Evolutionary conservation across 2,797 vertebrate genomes (phyloP).

Genomic region (Oophaga sylvatica): DNA sequence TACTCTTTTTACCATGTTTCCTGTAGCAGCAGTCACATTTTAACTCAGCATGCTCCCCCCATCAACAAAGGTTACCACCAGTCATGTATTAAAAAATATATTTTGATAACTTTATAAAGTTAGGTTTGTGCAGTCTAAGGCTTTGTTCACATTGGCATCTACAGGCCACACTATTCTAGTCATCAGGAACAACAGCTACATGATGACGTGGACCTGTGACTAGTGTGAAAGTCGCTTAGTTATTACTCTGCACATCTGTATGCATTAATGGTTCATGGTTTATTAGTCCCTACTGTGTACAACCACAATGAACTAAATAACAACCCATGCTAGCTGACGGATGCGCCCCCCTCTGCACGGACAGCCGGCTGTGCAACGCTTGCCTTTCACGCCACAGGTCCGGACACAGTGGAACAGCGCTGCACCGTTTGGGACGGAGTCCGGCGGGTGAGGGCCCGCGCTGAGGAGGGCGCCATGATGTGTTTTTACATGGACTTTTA

Average conservation of each 20-base stretch:
- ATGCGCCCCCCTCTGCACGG: constrained; percentile 58
- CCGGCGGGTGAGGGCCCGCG: constrained; percentile 91
- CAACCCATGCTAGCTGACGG: constrained; percentile 29
- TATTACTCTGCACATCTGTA: not conserved
- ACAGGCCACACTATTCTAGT: not conserved
- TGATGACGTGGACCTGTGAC: not conserved
- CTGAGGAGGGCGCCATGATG: constrained; percentile 95
- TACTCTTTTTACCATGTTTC: not conserved
- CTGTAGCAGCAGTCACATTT: not conserved
- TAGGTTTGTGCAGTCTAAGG: not conserved
- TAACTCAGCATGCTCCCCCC: not conserved
- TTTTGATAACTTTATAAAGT: too few relatives aligned
- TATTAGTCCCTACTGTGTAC: not conserved
- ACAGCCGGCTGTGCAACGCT: constrained; percentile 81
- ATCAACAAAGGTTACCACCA: not conserved
- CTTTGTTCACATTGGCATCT: not conserved
- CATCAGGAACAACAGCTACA: not conserved
- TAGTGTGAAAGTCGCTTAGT: not conserved
- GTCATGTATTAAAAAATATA: not conserved
- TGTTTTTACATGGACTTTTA: constrained; percentile 99
- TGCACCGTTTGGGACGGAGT: constrained; percentile 95
- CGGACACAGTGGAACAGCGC: constrained; percentile 98
- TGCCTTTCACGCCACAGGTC: constrained; percentile 99
- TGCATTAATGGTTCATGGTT: constrained; percentile 3
- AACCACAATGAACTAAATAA: constrained; percentile 1